These are phyloP conservation scores for Stramonita haemastoma DNA, from an alignment of 2,888 invertebrate species.

Conservation along the genomic window DNA sequence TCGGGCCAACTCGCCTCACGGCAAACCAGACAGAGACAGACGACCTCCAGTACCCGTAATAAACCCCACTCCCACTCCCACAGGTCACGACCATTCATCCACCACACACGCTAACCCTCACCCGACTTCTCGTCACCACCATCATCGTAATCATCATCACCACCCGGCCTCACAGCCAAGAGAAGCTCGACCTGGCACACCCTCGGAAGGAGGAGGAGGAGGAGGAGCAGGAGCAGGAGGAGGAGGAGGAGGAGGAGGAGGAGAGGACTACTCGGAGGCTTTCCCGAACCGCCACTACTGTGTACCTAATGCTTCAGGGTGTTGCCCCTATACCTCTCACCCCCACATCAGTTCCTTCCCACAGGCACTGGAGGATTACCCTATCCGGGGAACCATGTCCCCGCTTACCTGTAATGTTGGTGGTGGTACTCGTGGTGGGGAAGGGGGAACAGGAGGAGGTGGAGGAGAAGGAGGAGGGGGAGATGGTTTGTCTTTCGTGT, in stretches of 20 bases:
- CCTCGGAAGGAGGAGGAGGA: no score
- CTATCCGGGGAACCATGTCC: slow-evolving; percentile 68
- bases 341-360: neutral
- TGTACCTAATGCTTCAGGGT: neutral
- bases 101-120: no score
- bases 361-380: slow-evolving; percentile 55
- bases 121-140: neutral
- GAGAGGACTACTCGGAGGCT: neutral
- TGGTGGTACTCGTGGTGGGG: neutral
- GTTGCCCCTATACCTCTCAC: neutral
- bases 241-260: no score
- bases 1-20: no score
- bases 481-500: slow-evolving; percentile 64
- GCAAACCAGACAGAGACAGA: no score
- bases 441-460: neutral
- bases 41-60: no score
- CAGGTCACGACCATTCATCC: no score
- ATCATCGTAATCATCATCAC: neutral
- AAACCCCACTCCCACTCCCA: no score
- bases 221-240: no score
- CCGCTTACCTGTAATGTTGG: slow-evolving; percentile 56
- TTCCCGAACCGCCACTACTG: neutral
- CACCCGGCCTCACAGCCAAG: neutral
- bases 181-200: no score
- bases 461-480: neutral